Evolutionary conservation across 2,797 vertebrate genomes (phyloP).

Genomic region (Tinamus major): DNA sequence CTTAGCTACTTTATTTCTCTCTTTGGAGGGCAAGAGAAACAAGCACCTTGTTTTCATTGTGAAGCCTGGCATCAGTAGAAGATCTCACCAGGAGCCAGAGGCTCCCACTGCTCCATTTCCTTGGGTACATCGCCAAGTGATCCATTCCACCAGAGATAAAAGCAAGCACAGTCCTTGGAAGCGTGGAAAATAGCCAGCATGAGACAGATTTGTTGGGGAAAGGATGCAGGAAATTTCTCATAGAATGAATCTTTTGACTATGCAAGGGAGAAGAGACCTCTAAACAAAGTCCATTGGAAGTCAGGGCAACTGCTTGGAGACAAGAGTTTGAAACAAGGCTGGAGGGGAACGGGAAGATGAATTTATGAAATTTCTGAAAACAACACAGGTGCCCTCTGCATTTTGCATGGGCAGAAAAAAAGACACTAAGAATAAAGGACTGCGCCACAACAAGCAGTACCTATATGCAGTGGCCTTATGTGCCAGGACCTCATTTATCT

Average conservation of each 20-base stretch:
- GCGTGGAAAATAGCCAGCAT: neutral
- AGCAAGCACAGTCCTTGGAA: neutral
- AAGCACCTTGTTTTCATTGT: neutral
- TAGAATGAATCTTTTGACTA: neutral
- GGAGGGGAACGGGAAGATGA: neutral
- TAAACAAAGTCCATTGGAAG: neutral
- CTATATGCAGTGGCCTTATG: neutral
- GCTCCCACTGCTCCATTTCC: neutral
- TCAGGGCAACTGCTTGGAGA: neutral
- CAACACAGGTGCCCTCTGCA: neutral
- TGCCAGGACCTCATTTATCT: neutral
- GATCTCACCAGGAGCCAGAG: neutral
- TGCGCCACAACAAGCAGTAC: neutral
- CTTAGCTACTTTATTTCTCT: neutral
- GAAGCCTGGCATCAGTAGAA: neutral
- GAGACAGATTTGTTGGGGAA: neutral
- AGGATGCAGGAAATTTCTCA: neutral
- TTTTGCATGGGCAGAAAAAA: neutral
- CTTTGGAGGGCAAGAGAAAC: neutral
- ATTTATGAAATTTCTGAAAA: neutral
- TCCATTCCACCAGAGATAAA: neutral
- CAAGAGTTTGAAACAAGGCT: neutral
- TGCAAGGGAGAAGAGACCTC: neutral
- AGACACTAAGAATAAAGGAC: neutral
- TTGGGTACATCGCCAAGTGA: neutral